Evolutionary conservation across 2,797 vertebrate genomes (phyloP).

Genomic region (Pseudomugil gertrudae): DNA sequence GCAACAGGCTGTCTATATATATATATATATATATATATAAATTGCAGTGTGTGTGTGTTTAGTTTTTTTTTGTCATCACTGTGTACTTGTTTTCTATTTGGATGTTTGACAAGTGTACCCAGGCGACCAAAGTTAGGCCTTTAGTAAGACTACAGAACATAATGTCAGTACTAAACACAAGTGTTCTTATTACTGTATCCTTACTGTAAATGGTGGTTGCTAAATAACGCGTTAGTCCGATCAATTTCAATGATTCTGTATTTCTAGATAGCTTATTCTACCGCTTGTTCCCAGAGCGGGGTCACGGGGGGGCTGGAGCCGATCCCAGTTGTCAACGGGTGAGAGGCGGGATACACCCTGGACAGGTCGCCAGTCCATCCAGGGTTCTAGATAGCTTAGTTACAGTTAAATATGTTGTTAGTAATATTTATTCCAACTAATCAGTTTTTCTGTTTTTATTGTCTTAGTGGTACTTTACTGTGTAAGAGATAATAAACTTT

Average conservation of each 20-base stretch:
- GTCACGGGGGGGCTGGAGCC: too few species aligned
- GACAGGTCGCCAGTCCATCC: too few species aligned
- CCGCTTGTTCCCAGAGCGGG: too few species aligned
- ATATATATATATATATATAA: too few species aligned
- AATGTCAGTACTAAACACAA: constrained; percentile 27
- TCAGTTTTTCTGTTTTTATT: constrained; percentile 17
- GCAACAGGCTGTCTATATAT: constrained; percentile 30
- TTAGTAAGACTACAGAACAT: constrained; percentile 16
- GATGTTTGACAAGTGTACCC: constrained; percentile 21
- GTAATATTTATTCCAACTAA: constrained; percentile 25
- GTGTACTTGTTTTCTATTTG: too few species aligned
- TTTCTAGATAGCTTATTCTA: too few species aligned
- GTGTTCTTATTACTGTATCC: constrained; percentile 44
- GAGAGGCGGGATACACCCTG: too few species aligned
- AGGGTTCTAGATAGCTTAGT: constrained; percentile 37
- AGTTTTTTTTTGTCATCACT: too few species aligned
- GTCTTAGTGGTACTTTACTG: constrained; percentile 32
- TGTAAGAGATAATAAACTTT: constrained; percentile 44
- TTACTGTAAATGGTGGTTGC: constrained; percentile 25
- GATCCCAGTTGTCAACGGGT: too few species aligned
- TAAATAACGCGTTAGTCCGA: constrained; percentile 22
- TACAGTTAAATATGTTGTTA: constrained; percentile 25
- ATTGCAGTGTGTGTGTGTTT: too few species aligned
- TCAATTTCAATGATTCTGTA: constrained; percentile 34
- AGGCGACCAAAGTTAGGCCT: constrained; percentile 1